Percentiles rank a stretch among this genome's conserved stretches.
Evolutionary conservation across 2,113 vertebrate species (phyloP).

Genomic region (Pan troglodytes): NHGRI_mPanTro3-v2.1_pri NC_086015.1:69773501-69774000

Average conservation of each 20-base stretch:
- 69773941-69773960: not conserved
- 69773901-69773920: not conserved
- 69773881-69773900: not conserved
- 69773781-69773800: not conserved
- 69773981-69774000: not conserved
- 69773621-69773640: not conserved
- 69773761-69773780: not conserved
- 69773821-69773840: not conserved
- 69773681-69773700: not conserved
- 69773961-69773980: not conserved
- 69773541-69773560: not conserved
- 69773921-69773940: not conserved
- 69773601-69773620: not conserved
- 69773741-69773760: not conserved
- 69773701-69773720: not conserved
- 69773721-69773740: not conserved
- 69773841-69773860: not conserved
- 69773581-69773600: not conserved
- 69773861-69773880: not conserved
- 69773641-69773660: not conserved
- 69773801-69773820: not conserved
- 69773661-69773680: conserved; percentile 1
- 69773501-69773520: not conserved
- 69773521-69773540: not conserved
- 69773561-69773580: not conserved